Conservation (phyloP, 1,140 invertebrate genomes). For the Drosophila subobscura region DNA sequence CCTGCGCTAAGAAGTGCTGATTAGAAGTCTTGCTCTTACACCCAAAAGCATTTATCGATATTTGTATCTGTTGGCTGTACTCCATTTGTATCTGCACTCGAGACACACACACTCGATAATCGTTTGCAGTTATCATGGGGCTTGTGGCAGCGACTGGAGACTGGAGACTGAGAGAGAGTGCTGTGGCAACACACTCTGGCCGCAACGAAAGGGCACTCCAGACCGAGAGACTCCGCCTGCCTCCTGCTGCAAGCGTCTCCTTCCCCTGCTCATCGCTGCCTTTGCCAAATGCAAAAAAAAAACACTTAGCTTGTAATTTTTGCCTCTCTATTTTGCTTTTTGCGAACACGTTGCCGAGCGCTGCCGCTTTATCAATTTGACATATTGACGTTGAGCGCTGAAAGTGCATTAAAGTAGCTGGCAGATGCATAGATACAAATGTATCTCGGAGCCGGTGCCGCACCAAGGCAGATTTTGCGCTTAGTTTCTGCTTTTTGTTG, state of each 20-base stretch:
- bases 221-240: too few species aligned
- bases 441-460: conserved; percentile 2
- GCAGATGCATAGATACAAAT: conserved; percentile 52
- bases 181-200: conserved; percentile 24
- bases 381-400: conserved; percentile 77
- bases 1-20: conserved; percentile 43
- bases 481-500: conserved; percentile 1
- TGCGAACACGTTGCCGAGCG: conserved; percentile 2
- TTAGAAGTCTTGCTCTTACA: conserved; percentile 14
- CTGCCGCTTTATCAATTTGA: conserved; percentile 69
- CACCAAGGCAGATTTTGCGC: conserved; percentile 30
- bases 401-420: conserved; percentile 81
- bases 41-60: conserved; percentile 14
- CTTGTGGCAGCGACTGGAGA: conserved; percentile 30
- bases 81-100: conserved; percentile 3
- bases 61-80: conserved; percentile 16
- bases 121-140: conserved; percentile 45
- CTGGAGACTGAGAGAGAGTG: conserved; percentile 16
- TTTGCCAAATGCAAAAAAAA: conserved; percentile 9
- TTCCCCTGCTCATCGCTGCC: not conserved
- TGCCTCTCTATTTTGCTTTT: conserved; percentile 38
- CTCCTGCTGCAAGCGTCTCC: conserved; percentile 6
- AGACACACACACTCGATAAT: conserved; percentile 41
- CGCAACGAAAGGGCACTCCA: conserved; percentile 34
- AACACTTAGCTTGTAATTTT: conserved; percentile 69